A percentile compares a stretch with the other conserved stretches of the same genome.
These are phyloP conservation scores for Clamator glandarius DNA, from an alignment of 2,797 vertebrate genomes.

Conservation along the genomic window DNA sequence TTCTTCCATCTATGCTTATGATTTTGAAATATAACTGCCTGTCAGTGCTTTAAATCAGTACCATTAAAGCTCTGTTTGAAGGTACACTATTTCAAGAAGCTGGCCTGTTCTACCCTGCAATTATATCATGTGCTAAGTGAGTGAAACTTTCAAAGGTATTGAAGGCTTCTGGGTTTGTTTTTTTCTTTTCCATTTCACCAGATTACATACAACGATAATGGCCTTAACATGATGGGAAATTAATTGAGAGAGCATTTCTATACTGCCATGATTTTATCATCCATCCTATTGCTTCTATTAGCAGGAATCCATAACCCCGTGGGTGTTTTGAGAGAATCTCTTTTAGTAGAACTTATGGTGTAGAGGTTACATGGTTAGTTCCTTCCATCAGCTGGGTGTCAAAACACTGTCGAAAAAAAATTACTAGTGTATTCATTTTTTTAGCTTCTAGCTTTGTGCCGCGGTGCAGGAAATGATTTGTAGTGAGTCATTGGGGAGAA, in stretches of 20 bases:
- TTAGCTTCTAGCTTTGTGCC: conserved; percentile 58
- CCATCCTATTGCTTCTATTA: conserved; percentile 76
- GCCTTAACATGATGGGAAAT: conserved; percentile 79
- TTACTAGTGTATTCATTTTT: conserved; percentile 64
- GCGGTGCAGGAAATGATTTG: conserved; percentile 67
- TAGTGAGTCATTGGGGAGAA: conserved; percentile 51
- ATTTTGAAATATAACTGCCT: conserved; percentile 36
- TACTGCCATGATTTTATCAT: conserved; percentile 74
- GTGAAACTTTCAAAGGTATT: conserved; percentile 60
- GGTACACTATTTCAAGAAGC: conserved; percentile 46
- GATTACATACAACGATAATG: conserved; percentile 79
- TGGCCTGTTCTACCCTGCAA: conserved; percentile 19
- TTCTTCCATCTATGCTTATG: neutral
- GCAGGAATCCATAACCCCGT: conserved; percentile 74
- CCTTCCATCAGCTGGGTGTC: conserved; percentile 77
- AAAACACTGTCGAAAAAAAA: conserved; percentile 77
- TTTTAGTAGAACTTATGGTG: conserved; percentile 69
- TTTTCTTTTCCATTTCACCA: conserved; percentile 59
- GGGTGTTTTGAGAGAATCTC: conserved; percentile 75
- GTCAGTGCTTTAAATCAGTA: conserved; percentile 48
- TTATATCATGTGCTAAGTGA: conserved; percentile 45
- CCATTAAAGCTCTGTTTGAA: conserved; percentile 51
- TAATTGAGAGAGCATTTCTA: conserved; percentile 80
- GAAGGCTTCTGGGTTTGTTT: conserved; percentile 40
- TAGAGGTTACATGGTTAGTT: conserved; percentile 72